Base-by-base conservation (phyloP, 2,797 vertebrate species). In the Gorsachius magnificus region DNA sequence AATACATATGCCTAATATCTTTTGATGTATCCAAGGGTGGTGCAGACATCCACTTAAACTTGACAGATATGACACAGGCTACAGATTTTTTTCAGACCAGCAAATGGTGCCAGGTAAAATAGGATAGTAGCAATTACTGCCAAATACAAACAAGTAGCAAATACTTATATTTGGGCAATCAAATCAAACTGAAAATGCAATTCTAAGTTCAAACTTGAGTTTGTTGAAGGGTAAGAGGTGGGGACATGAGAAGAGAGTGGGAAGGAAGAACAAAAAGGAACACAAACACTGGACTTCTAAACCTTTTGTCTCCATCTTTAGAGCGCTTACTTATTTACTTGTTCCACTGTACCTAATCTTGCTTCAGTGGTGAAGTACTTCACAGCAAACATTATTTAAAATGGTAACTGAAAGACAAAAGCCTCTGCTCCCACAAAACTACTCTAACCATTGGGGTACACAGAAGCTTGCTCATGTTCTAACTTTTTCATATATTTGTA, bases 391-490 rank as follows among this genome's bases (percentile, higher is more conserved):
- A 25, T 51, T 33, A 64, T 48, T 48, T 61, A 61, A 14, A 57
- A 65, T 56, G 41, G 17, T 31, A 60, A 15, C 5, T 10, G 28
- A 57, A 77, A 61, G 31, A 33, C 11, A 48, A 57, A 80, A 11
- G 3, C 33, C 21, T 61, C 13, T 57, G 20, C 22, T 77, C 13
- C 54, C 0, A 0, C 20, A 68, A 60, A 12, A 72, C 15, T 26
- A 18, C 33, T 58, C 5, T 45, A 35, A 20, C 4, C 19, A 46
- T 58, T 57, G 57, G 21, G 5, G 26, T 72, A 41, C 16, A 28
- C 11, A 68, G 33, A 75, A 66, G 3, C 10, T 63, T 87, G 35
- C 26, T 46, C 15, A 7, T 60, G 8, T 56, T 85, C 11, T 78
- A 33, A 53, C 11, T 68, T 74, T 64, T 35, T 46, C 6, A 46